Conservation (phyloP, 1,140 invertebrate species). For the Lepeophtheirus salmonis region DNA sequence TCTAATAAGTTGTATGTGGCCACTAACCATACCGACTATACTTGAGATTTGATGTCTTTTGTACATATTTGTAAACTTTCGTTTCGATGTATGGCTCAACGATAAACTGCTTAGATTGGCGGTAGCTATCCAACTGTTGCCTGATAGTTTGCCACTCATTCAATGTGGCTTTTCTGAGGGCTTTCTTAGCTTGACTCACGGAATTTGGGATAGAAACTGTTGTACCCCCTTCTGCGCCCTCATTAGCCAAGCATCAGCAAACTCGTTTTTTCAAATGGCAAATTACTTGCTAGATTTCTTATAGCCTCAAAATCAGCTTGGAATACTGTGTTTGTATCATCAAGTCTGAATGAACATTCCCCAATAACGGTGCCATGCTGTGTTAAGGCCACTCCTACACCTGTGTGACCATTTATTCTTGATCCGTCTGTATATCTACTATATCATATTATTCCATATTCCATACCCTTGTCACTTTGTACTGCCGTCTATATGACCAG, state of each 20-base stretch:
- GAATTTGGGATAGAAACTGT: neutral
- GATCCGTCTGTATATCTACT: neutral
- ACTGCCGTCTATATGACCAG: neutral
- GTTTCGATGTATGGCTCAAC: neutral
- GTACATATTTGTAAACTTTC: neutral
- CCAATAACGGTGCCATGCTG: neutral
- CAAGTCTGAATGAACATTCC: neutral
- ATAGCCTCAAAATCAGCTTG: neutral
- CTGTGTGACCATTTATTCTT: neutral
- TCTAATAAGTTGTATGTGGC: too few relatives aligned
- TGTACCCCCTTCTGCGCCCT: neutral
- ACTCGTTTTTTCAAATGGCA: neutral
- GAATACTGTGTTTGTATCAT: neutral
- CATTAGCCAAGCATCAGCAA: neutral
- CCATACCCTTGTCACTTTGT: neutral
- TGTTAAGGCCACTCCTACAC: neutral
- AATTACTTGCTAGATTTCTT: neutral
- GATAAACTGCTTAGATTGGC: neutral
- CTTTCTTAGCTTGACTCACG: neutral
- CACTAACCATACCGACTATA: neutral
- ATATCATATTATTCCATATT: neutral
- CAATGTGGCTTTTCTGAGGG: neutral
- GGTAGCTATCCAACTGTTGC: neutral
- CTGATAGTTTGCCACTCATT: neutral
- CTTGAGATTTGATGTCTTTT: neutral